These are phyloP conservation scores for Sebastes diaconus DNA, from an alignment of 2,797 vertebrate genomes.

Conservation along the genomic window DNA sequence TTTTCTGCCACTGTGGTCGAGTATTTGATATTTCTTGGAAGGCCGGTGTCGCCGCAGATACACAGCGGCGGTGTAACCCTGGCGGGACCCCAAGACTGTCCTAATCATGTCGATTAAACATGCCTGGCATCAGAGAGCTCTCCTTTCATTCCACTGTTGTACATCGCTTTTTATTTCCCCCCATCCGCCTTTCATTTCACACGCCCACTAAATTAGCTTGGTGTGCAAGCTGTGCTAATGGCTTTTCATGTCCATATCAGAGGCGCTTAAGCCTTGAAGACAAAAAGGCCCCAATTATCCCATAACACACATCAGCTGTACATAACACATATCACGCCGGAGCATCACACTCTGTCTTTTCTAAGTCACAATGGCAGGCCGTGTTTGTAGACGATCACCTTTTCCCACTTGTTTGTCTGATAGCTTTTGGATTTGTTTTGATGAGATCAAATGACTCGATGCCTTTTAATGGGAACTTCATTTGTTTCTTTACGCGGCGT, in stretches of 20 bases:
- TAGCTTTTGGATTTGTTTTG: constrained; percentile 25
- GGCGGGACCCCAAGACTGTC: constrained; percentile 31
- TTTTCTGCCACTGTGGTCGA: not conserved
- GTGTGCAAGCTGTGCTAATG: constrained; percentile 73
- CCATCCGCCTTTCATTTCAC: constrained; percentile 62
- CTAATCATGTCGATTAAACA: constrained; percentile 63
- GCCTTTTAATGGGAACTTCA: not conserved
- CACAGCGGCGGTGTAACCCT: not conserved
- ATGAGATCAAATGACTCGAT: not conserved
- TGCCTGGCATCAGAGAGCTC: constrained; percentile 45
- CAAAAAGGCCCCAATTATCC: constrained; percentile 73
- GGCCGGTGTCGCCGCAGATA: not conserved
- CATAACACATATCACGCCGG: not conserved
- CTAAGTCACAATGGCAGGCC: not conserved
- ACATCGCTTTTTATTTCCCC: constrained; percentile 58
- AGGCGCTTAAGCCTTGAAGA: constrained; percentile 71
- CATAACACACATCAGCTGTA: constrained; percentile 51
- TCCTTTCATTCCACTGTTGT: constrained; percentile 57
- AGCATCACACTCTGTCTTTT: constrained; percentile 16
- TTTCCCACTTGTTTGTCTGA: not conserved
- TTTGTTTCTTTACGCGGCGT: not conserved
- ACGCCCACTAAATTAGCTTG: constrained; percentile 71
- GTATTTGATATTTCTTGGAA: constrained; percentile 20
- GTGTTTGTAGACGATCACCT: not conserved
- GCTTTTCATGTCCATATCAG: constrained; percentile 77